phyloP scores from a whole-genome alignment of 2,888 invertebrate species.

The Thecophora atra region DNA sequence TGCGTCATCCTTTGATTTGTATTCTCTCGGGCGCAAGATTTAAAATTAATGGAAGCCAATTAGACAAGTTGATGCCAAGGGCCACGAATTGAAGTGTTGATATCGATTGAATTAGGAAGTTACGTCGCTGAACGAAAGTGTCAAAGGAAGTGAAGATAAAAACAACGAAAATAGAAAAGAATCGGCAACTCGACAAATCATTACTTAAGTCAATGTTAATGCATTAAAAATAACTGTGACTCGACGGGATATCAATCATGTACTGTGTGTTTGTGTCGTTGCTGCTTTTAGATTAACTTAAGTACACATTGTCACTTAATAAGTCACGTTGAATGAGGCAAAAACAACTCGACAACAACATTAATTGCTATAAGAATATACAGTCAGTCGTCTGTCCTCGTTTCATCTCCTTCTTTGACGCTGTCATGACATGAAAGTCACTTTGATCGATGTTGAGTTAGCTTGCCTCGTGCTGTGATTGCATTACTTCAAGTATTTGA shows the following conservation, averaged over 20 bases:
- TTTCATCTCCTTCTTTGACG: too few species aligned
- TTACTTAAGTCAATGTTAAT: not conserved
- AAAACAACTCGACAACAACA: not conserved
- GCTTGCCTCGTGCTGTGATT: not conserved
- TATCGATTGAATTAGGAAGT: not conserved
- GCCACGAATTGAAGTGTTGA: not conserved
- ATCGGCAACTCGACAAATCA: not conserved
- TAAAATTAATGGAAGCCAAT: not conserved
- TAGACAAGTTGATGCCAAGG: not conserved
- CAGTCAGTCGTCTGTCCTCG: not conserved
- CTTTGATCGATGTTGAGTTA: too few species aligned
- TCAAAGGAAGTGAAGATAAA: not conserved
- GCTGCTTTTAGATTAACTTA: slow-evolving; percentile 25
- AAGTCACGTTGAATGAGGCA: too few species aligned
- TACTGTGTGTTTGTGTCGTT: not conserved
- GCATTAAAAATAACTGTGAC: too few species aligned
- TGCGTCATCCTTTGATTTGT: not conserved
- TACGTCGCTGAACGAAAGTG: not conserved
- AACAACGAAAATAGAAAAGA: not conserved
- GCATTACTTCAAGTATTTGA: not conserved
- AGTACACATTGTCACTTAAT: slow-evolving; percentile 14
- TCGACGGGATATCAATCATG: too few species aligned
- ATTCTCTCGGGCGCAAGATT: not conserved
- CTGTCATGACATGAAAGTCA: not conserved
- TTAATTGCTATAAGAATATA: not conserved